These are phyloP conservation scores for Corydoras sp. DNA, from an alignment of 2,113 vertebrate species.

Conservation along the genomic window DNA sequence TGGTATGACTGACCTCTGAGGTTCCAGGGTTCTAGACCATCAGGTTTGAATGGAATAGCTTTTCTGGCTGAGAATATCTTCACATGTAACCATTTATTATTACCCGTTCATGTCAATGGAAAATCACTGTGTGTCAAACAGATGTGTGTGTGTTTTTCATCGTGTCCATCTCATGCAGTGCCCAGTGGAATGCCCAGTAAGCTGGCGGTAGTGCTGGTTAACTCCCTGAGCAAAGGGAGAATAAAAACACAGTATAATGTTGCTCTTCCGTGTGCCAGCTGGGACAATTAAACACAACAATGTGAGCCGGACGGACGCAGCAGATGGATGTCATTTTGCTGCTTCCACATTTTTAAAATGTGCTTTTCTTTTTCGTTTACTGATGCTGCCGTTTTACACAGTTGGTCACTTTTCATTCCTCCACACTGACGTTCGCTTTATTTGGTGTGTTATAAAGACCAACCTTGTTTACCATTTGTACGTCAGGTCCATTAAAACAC, in stretches of 20 bases:
- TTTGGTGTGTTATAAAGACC: no score
- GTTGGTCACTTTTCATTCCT: no score
- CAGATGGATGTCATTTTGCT: no score
- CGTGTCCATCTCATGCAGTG: constrained; percentile 2
- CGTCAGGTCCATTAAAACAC: no score
- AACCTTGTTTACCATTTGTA: no score
- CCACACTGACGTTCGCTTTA: no score
- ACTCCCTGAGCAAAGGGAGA: constrained; percentile 18
- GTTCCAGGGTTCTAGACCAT: no score
- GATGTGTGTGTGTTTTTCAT: background rate
- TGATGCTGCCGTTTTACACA: no score
- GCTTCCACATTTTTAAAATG: no score
- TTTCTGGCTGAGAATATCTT: background rate
- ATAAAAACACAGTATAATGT: constrained; percentile 17
- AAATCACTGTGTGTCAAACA: background rate
- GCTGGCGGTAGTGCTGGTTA: constrained; percentile 3
- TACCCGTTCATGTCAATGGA: background rate
- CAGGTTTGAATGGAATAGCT: no score
- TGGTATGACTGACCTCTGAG: no score
- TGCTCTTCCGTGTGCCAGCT: constrained; percentile 8
- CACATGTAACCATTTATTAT: background rate
- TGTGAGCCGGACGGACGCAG: background rate
- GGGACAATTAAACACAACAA: constrained; percentile 19
- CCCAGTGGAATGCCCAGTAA: background rate
- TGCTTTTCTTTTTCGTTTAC: no score